Evolutionary conservation across 1,140 invertebrate species (phyloP), one percentile per base, ranked within the genome.

Genomic region (Trachymyrmex septentrionalis): DNA sequence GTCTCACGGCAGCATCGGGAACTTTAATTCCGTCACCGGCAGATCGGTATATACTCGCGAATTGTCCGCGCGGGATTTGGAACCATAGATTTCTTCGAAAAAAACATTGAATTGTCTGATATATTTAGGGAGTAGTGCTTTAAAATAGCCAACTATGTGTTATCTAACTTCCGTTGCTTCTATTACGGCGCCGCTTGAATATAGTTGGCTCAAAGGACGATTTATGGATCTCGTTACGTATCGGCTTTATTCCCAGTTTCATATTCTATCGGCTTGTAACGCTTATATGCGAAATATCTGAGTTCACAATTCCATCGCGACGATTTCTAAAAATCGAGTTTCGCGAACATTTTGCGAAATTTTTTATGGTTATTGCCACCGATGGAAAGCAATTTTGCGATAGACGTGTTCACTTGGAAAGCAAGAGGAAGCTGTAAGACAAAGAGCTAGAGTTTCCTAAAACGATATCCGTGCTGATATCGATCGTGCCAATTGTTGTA

Each of bases 401-500:
- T 73, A 84, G 27, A 73, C 38, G 38, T 55, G 55, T 84, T 73
- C 67, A 48, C 24, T 55, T 48, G 38, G 53, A 63, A 61, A 48
- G 24, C 16, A 16, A 38, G 21, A 73, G 24, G 78, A 73, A 82
- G 69, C 55, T 75, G 69, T 67, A 34, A 61, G 69, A 75, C 55
- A 69, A 61, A 75, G 57, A 75, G 55, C 38, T 84, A 84, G 69
- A 75, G 69, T 48, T 75, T 59, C 72, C 30, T 61, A 19, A 55
- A 82, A 82, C 38, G 67, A 73, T 73, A 44, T 19, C 67, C 38
- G 69, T 67, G 57, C 27, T 19, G 50, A 50, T 34, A 73, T 84
- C 38, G 80, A 84, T 84, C 55, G 69, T 14, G 38, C 19, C 55
- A 73, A 84, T 75, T 61, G 80, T 61, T 82, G 55, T 73, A 73